Base-by-base conservation (phyloP, 2,797 vertebrate genomes). In the Thamnophis elegans region DNA sequence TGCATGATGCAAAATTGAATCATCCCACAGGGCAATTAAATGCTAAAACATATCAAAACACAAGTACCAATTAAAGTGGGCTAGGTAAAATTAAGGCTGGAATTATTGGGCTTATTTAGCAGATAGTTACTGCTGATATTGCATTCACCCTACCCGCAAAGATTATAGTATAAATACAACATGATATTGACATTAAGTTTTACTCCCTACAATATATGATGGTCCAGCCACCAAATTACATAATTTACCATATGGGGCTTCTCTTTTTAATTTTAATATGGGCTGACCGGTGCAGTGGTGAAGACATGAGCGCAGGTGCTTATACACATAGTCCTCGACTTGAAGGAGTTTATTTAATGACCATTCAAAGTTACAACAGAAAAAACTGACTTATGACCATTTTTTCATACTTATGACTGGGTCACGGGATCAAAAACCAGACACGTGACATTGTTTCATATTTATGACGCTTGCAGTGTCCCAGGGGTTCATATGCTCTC, bases 21-120 rank as follows among this genome's bases (percentile, higher is more conserved):
- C 94, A 93, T 95, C 95, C 94, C n/a, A n/a, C n/a, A n/a, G n/a
- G n/a, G n/a, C 96, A 95, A 95, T 96, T 97, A 97, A 97, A 95
- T 90, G 89, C 58, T 91, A 91, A 91, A 85, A 54, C 59, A 62
- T 60, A 62, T 85, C 2, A 26, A 60, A 60, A 60, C 62, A 5
- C 60, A 58, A 85, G 42, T 32, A 53, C 42, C 78, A 91, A 60
- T 91, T 91, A 60, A 36, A 22, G 6, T 90, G 56, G 36, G 13
- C 55, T 26, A 90, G 56, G 14, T 14, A 11, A 53, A 60, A 18
- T 12, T 14, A 51, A 85, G 28, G 18, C 26, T 20, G 42, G 56
- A 58, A 25, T 10, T 42, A n/a, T 22, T 12, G 14, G 82, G 20
- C 56, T 60, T 28, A 62, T 60, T 51, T 53, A 60, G 78, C 56